Evolutionary conservation across 2,113 vertebrate species (phyloP).

Genomic region (Myrmecobius fasciatus): DNA sequence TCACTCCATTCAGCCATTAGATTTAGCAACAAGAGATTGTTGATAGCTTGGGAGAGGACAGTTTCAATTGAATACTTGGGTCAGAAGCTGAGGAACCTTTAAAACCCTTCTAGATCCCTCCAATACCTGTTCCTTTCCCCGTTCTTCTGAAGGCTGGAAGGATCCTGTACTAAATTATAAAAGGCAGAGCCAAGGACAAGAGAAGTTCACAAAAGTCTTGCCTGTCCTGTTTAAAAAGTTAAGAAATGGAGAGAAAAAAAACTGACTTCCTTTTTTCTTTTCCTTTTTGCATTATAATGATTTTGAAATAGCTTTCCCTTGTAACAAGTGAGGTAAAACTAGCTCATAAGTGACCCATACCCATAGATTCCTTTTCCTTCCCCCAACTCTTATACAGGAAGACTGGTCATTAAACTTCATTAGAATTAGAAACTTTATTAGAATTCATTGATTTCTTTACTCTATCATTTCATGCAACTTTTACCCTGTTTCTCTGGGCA

Average conservation of each 20-base stretch:
- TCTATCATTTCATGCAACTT: not conserved
- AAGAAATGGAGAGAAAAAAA: not conserved
- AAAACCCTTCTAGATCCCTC: not conserved
- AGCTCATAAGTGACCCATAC: not conserved
- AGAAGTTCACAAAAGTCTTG: not conserved
- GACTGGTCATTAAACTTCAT: not conserved
- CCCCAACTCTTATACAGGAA: not conserved
- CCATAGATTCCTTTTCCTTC: not conserved
- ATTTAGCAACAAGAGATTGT: not conserved
- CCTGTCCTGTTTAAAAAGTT: not conserved
- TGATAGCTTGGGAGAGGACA: not conserved
- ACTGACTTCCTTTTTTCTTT: not conserved
- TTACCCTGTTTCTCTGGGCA: not conserved
- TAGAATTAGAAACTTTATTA: too few species aligned
- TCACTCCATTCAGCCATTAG: not conserved
- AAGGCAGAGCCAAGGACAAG: not conserved
- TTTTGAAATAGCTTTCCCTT: not conserved
- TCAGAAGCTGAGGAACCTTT: not conserved
- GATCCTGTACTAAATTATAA: constrained; percentile 13
- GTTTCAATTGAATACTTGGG: not conserved
- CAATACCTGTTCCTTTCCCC: not conserved
- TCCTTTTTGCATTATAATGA: not conserved
- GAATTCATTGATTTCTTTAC: not conserved
- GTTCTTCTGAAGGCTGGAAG: not conserved
- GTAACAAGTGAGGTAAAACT: not conserved